phyloP scores from a whole-genome alignment of 2,113 vertebrate species.

The Poecile atricapillus region DNA sequence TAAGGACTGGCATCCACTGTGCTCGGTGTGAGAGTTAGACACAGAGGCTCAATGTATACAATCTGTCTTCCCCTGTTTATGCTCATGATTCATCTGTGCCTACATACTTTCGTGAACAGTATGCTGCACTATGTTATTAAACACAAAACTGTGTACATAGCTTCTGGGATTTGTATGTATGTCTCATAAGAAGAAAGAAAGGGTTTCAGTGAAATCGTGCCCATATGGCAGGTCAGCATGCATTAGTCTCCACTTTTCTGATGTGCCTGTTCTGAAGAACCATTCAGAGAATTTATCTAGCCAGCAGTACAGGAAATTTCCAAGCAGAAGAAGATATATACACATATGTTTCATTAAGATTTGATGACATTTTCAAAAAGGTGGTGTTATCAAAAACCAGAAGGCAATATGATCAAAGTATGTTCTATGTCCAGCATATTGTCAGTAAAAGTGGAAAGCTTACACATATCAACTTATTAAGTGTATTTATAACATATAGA shows the following conservation, averaged over 20 bases:
- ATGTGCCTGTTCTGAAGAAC: not conserved
- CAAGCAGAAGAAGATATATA: not conserved
- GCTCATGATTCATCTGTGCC: conserved; percentile 60
- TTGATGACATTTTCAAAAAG: not conserved
- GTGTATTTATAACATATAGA: too few relatives aligned
- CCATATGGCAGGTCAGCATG: conserved; percentile 55
- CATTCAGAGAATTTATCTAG: not conserved
- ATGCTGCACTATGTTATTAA: conserved; percentile 48
- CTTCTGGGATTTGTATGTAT: conserved; percentile 48
- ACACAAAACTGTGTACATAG: conserved; percentile 35
- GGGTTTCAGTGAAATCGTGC: conserved; percentile 10
- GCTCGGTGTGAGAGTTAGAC: not conserved
- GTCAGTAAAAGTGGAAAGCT: not conserved
- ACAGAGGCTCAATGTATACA: conserved; percentile 29
- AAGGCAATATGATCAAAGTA: not conserved
- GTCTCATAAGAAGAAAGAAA: conserved; percentile 32
- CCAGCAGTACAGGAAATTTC: conserved; percentile 1
- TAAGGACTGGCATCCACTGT: not conserved
- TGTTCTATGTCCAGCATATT: not conserved
- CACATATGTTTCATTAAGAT: not conserved
- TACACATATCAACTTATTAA: too few relatives aligned
- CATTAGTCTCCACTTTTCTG: conserved; percentile 34
- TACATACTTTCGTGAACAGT: conserved; percentile 28
- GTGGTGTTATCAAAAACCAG: not conserved
- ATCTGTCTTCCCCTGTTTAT: conserved; percentile 58